These are phyloP conservation scores for Hipparchia semele DNA, from an alignment of 2,888 invertebrate genomes.

Conservation along the genomic window DNA sequence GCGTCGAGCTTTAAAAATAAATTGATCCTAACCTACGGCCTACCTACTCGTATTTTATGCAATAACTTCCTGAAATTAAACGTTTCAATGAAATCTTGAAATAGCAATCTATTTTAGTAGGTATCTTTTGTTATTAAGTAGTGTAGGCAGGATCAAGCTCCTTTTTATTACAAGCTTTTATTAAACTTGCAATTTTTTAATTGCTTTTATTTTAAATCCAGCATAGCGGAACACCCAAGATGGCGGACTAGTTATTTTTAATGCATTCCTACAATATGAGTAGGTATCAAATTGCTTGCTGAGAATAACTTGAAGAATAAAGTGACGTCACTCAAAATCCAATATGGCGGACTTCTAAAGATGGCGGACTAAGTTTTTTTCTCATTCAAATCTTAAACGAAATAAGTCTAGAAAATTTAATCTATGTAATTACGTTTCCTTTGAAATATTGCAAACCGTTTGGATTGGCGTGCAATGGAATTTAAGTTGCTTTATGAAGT, in stretches of 20 bases:
- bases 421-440: constrained; percentile 12
- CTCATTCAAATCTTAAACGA: constrained; percentile 4
- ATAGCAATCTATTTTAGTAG: background rate
- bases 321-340: too few species aligned
- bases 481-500: constrained; percentile 29
- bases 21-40: background rate
- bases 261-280: too few species aligned
- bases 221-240: too few species aligned
- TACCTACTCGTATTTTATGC: background rate
- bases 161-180: background rate
- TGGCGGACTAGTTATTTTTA: too few species aligned
- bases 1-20: too few species aligned
- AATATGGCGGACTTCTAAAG: too few species aligned
- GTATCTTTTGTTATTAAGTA: background rate
- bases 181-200: too few species aligned
- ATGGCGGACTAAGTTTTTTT: too few species aligned
- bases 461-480: constrained; percentile 23
- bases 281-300: too few species aligned
- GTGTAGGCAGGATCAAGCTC: background rate
- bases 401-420: constrained; percentile 4
- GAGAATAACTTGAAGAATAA: too few species aligned
- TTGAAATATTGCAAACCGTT: constrained; percentile 20
- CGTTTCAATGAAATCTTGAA: background rate
- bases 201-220: too few species aligned
- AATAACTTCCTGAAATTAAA: background rate